phyloP scores from a whole-genome alignment of 2,797 vertebrate genomes.

The Danio kyathit region DNA sequence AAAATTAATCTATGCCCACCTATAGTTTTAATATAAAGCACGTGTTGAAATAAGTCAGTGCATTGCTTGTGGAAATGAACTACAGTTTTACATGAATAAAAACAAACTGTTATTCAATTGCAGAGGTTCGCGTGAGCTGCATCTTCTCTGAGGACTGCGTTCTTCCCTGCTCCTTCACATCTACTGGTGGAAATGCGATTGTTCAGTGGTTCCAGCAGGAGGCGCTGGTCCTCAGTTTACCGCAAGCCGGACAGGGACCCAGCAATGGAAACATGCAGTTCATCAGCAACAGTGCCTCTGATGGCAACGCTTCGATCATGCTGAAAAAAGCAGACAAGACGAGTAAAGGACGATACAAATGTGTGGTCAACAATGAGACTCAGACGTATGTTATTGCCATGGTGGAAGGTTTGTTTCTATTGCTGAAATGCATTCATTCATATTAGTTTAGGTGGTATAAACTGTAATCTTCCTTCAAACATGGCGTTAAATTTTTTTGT shows the following conservation, averaged over 20 bases:
- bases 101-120: too few relatives aligned
- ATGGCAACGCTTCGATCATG: constrained; percentile 76
- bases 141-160: constrained; percentile 58
- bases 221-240: constrained; percentile 67
- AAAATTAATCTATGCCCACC: too few relatives aligned
- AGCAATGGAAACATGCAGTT: constrained; percentile 64
- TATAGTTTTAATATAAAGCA: too few relatives aligned
- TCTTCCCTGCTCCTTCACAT: constrained; percentile 61
- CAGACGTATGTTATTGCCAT: constrained; percentile 49
- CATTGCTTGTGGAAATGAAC: too few relatives aligned
- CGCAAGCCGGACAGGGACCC: constrained; percentile 50
- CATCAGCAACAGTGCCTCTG: constrained; percentile 64
- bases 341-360: constrained; percentile 72
- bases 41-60: too few relatives aligned
- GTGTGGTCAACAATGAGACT: constrained; percentile 63
- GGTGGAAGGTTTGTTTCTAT: constrained; percentile 69
- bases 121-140: constrained; percentile 61
- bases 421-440: not conserved
- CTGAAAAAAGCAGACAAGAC: constrained; percentile 64
- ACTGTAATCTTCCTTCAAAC: too few relatives aligned
- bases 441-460: not conserved
- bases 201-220: constrained; percentile 63
- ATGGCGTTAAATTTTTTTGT: too few relatives aligned
- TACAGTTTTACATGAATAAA: too few relatives aligned
- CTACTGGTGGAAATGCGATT: not conserved